Percentiles rank a stretch among this genome's conserved stretches.
Conservation (phyloP, 2,113 vertebrate genomes). For the Notarius lentiginosus region DNA sequence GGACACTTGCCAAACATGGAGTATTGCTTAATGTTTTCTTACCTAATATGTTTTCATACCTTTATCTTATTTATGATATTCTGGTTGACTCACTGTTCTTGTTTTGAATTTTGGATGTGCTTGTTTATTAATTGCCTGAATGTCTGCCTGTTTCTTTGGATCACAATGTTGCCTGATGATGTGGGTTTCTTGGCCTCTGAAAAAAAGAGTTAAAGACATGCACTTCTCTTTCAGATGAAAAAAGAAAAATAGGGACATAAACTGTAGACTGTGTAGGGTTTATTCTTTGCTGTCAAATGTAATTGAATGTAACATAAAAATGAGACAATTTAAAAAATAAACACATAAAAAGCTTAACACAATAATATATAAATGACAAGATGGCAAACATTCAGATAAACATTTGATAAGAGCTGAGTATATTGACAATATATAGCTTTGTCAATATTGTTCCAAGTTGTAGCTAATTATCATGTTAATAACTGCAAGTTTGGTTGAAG, state of each 20-base stretch:
- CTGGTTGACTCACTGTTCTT: background rate
- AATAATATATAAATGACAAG: background rate
- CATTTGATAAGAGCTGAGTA: background rate
- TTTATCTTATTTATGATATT: background rate
- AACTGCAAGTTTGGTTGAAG: background rate
- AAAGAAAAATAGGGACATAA: background rate
- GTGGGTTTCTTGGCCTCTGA: background rate
- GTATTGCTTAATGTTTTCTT: background rate
- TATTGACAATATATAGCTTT: background rate
- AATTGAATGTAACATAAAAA: background rate
- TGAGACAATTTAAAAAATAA: background rate
- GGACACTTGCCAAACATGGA: background rate
- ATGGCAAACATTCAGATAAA: background rate
- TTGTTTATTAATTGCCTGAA: background rate
- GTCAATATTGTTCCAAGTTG: background rate
- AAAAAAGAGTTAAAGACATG: background rate
- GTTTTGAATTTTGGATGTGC: background rate
- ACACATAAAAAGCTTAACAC: background rate
- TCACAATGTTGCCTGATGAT: background rate
- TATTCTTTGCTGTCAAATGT: background rate
- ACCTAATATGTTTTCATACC: background rate
- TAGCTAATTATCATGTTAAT: background rate
- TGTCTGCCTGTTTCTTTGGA: background rate
- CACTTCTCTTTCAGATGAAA: background rate
- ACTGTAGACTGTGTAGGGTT: background rate